Evolutionary conservation across 2,888 invertebrate species (phyloP), one percentile per base, ranked within the genome.

Genomic region (Cosmia trapezina): DNA sequence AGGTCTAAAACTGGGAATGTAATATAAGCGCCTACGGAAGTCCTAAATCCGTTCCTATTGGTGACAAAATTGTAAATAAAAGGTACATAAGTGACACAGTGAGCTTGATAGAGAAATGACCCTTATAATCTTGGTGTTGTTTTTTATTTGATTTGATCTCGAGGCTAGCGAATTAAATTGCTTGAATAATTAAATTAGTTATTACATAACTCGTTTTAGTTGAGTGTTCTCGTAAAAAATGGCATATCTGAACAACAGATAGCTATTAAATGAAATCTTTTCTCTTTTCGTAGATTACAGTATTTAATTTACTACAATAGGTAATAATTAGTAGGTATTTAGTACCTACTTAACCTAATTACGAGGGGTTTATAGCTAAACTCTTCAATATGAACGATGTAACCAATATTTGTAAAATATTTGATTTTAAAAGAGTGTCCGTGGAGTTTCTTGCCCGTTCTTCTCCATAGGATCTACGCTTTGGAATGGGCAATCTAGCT

Each of bases 41-140:
- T 81, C 71, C 77, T 83, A 85, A 86, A 87, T 88, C 76, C 70
- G 73, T 81, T 81, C 78, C 74, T 83, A 87, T 81, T 88, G 82
- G 83, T 84, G 84, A 83, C 83, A 84, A 88, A 84, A 83, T 86
- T 81, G 84, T 86, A 89, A 85, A 87, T 86, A 81, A 75, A 78
- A 75, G 67, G 73, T 79, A 81, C 43, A 60, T 81, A 84, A 63
- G 74, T 81, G 62, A 69, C 60, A 37, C 57, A 51, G 57, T 62
- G 65, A 66, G 51, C n/a, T 68, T 70, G 62, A 74, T 65, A 66
- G 70, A 74, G 51, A 79, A 73, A 63, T 72, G 65, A 70, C 72
- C 51, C 61, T 74, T 72, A 69, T 65, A 22, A 47, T 59, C 60
- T 45, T 60, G n/a, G 14, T 28, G 45, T 61, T 61, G 51, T 63